Conservation (phyloP, 1,140 invertebrate genomes). For the Dreissena polymorpha region DNA sequence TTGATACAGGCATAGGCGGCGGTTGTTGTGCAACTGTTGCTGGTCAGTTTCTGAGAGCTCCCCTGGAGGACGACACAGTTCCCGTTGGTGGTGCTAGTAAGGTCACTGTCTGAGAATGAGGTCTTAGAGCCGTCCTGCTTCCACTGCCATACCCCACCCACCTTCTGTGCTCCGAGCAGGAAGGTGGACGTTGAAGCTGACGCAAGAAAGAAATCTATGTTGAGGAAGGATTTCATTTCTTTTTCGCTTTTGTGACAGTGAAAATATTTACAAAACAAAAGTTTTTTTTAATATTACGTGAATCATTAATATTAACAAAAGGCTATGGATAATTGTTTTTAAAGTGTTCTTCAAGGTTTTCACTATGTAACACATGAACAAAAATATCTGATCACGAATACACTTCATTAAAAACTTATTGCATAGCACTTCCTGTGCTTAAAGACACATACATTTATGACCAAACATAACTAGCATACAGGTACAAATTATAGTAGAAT, state of each 20-base stretch:
- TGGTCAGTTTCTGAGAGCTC: constrained; percentile 2
- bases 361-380: no score
- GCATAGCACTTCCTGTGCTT: no score
- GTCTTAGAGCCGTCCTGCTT: constrained; percentile 19
- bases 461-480: no score
- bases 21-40: constrained; percentile 9
- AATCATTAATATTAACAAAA: no score
- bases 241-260: neutral
- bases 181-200: constrained; percentile 15
- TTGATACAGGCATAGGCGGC: constrained; percentile 26
- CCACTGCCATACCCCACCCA: constrained; percentile 35
- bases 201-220: neutral
- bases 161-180: constrained; percentile 13
- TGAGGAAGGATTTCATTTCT: no score
- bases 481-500: no score
- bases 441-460: no score
- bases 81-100: neutral
- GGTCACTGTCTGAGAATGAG: neutral
- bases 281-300: neutral
- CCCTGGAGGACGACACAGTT: constrained; percentile 27
- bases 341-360: no score
- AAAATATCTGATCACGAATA: no score
- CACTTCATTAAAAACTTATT: no score
- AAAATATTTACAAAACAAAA: neutral
- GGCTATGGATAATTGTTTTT: no score